Conservation (phyloP, 2,113 vertebrate species). For the Raja brachyura region DNA sequence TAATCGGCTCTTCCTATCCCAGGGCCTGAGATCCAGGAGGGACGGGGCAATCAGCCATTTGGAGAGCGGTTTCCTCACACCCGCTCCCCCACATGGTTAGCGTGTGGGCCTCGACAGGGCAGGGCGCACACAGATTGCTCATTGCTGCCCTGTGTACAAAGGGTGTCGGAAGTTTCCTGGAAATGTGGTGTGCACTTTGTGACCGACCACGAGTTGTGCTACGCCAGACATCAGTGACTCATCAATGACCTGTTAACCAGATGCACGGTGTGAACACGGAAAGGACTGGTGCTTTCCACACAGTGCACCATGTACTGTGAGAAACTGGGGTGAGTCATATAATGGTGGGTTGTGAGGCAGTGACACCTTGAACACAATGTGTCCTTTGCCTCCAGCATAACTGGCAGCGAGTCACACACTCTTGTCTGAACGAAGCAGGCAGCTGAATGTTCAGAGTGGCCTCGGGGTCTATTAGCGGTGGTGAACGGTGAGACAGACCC, state of each 20-base stretch:
- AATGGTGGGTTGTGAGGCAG: too few species aligned
- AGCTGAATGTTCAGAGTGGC: not conserved
- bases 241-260: not conserved
- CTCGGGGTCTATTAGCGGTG: not conserved
- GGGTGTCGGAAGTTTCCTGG: not conserved
- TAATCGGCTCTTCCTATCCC: not conserved
- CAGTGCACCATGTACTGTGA: not conserved
- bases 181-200: not conserved
- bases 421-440: not conserved
- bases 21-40: not conserved
- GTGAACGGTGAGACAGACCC: not conserved
- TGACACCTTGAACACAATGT: too few species aligned
- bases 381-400: not conserved
- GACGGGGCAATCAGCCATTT: not conserved
- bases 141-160: not conserved
- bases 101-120: too few species aligned
- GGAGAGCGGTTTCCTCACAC: not conserved
- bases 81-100: too few species aligned
- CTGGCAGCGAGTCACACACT: not conserved
- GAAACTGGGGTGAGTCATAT: not conserved
- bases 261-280: not conserved
- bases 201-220: not conserved
- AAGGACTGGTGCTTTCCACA: not conserved
- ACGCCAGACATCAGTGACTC: slow-evolving; percentile 1
- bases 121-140: not conserved